Evolutionary conservation across 2,113 vertebrate genomes (phyloP).

Genomic region (Parus major): DNA sequence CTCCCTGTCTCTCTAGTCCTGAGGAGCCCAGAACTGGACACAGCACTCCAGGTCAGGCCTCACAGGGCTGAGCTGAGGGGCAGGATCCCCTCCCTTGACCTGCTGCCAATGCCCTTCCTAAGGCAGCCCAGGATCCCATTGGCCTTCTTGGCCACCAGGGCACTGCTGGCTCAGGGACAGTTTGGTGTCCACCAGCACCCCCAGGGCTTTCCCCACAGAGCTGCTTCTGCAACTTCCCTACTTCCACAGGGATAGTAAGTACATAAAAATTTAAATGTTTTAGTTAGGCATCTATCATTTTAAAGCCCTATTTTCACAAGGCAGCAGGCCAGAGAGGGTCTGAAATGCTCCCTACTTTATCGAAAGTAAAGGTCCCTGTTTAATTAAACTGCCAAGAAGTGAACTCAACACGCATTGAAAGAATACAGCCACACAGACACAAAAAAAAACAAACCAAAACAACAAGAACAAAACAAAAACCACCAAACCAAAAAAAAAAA

Average conservation of each 20-base stretch:
- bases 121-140: background rate
- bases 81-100: background rate
- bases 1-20: rapidly evolving
- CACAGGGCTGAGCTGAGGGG: background rate
- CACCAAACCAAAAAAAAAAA: background rate
- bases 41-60: background rate
- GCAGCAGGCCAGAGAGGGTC: background rate
- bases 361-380: background rate
- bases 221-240: background rate
- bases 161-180: background rate
- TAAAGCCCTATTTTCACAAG: background rate
- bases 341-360: background rate
- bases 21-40: background rate
- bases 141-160: background rate
- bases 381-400: background rate
- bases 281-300: background rate
- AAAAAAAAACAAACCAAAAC: rapidly evolving
- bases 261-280: background rate
- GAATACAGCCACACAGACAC: background rate
- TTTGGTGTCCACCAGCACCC: rapidly evolving
- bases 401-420: background rate
- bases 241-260: background rate
- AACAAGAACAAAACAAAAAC: background rate
- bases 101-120: background rate
- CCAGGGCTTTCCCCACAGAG: background rate